phyloP scores from a whole-genome alignment of 2,888 invertebrate genomes.

The Bibio marci region DNA sequence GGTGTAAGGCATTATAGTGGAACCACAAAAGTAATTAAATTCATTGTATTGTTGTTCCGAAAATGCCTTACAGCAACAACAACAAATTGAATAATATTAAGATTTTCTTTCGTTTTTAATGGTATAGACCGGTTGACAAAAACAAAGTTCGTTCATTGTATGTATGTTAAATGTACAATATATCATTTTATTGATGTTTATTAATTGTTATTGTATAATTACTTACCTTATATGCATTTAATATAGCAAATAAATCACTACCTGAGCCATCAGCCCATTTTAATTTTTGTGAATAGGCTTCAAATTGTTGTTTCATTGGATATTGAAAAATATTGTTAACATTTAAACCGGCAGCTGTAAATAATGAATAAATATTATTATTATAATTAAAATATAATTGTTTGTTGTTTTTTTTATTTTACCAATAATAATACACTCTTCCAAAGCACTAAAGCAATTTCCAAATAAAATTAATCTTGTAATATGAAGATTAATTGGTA shows the following conservation, averaged over 20 bases:
- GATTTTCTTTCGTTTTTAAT: too few relatives aligned
- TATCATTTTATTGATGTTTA: too few relatives aligned
- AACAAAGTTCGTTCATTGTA: too few relatives aligned
- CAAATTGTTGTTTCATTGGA: slow-evolving; percentile 49
- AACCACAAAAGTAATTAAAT: too few relatives aligned
- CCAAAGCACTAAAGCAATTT: slow-evolving; percentile 65
- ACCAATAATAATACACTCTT: slow-evolving; percentile 72
- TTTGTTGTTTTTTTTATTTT: not conserved
- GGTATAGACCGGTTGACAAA: too few relatives aligned
- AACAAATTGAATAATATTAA: too few relatives aligned
- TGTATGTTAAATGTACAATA: too few relatives aligned
- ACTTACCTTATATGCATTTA: slow-evolving; percentile 58
- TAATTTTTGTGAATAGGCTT: slow-evolving; percentile 57
- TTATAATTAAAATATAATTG: slow-evolving; percentile 1
- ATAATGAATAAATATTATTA: slow-evolving; percentile 8
- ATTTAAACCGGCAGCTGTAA: slow-evolving; percentile 62
- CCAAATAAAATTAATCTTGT: slow-evolving; percentile 76
- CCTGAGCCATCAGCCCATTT: slow-evolving; percentile 65
- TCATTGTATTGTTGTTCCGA: too few relatives aligned
- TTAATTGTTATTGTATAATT: not conserved
- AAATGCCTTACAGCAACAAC: too few relatives aligned
- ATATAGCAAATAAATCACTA: slow-evolving; percentile 67
- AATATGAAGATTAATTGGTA: slow-evolving; percentile 70
- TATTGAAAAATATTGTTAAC: slow-evolving; percentile 63
- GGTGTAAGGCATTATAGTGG: too few relatives aligned